Base-by-base conservation (phyloP, 2,888 invertebrate genomes). In the Folsomia candida region DNA sequence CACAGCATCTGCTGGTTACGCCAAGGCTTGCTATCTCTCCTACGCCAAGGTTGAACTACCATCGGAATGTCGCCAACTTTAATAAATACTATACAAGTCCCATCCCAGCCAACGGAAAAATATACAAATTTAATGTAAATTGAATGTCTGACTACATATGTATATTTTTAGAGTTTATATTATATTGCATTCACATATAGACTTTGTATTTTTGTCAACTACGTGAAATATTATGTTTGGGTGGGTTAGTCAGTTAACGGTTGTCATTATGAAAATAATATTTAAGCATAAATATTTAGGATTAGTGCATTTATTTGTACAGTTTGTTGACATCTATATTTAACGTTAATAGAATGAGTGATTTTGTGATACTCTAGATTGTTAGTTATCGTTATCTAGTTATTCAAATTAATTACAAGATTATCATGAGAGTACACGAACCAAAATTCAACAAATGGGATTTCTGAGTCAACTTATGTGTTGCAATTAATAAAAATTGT, bases 1-100 rank as follows among this genome's bases (percentile, higher is more conserved):
- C 68, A 73, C 78, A 0, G 73, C 77, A 11, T 59, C 76, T n/a
- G 11, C 29, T n/a, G 78, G 69, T 14, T 78, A 78, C 60, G 27
- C 72, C 27, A 73, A 73, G 67, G 72, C 74, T 27, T 76, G 76
- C 61, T 68, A 69, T 26, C 26, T 72, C 29, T 26, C 67, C 4
- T 64, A 68, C 27, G 72, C 74, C 28, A 66, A 29, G 29, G 74
- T 74, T 26, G 72, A 74, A 20, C n/a, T 69, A 2, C 64, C 51
- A 29, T 63, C 68, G 28, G 74, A 71, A 26, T 74, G 74, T 25
- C 22, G 63, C 9, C 4, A 24, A 9, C 22, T 64, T n/a, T 64
- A 47, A 64, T 37, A 37, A 37, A 37, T 37, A 37, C 14, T 37
- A 37, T 37, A n/a, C n/a, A 9, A 37, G 14, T 37, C 37, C 37